These are phyloP conservation scores for Atherinosoma microstoma DNA, from an alignment of 2,797 vertebrate genomes.

Conservation along the genomic window DNA sequence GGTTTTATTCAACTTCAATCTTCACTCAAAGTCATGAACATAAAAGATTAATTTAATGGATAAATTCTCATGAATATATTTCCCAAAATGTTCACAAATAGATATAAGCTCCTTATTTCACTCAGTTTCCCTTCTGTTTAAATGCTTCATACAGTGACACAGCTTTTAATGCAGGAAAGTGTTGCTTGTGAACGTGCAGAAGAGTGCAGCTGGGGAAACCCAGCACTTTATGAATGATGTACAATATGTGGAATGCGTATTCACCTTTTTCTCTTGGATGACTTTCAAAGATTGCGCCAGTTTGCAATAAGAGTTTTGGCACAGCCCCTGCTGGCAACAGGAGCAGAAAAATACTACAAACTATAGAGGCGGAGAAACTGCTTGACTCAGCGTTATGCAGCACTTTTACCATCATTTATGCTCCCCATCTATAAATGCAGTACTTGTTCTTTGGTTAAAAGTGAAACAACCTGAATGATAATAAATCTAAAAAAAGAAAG, in stretches of 20 bases:
- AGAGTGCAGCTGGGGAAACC: constrained; percentile 22
- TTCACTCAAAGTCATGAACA: too few relatives aligned
- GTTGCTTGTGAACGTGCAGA: not conserved
- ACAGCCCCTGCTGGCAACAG: constrained; percentile 56
- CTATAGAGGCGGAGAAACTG: constrained; percentile 52
- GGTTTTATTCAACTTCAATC: too few relatives aligned
- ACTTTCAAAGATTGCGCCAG: constrained; percentile 77
- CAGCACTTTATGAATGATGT: constrained; percentile 39
- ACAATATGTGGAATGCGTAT: constrained; percentile 52
- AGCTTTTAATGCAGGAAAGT: not conserved
- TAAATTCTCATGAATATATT: too few relatives aligned
- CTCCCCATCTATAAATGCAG: constrained; percentile 33
- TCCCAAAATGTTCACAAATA: not conserved
- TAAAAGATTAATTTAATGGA: too few relatives aligned
- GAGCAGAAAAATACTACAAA: constrained; percentile 64
- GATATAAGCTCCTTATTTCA: not conserved
- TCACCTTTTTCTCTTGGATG: constrained; percentile 76
- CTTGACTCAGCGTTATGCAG: constrained; percentile 62
- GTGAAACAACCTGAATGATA: constrained; percentile 15
- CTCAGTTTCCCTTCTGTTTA: not conserved
- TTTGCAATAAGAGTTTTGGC: constrained; percentile 70
- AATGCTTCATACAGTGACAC: not conserved
- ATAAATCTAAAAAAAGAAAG: not conserved
- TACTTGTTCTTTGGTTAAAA: constrained; percentile 29
- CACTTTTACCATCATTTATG: constrained; percentile 51